Base-by-base conservation (phyloP, 2,113 vertebrate species). In the Neodon shergylaensis region DNA sequence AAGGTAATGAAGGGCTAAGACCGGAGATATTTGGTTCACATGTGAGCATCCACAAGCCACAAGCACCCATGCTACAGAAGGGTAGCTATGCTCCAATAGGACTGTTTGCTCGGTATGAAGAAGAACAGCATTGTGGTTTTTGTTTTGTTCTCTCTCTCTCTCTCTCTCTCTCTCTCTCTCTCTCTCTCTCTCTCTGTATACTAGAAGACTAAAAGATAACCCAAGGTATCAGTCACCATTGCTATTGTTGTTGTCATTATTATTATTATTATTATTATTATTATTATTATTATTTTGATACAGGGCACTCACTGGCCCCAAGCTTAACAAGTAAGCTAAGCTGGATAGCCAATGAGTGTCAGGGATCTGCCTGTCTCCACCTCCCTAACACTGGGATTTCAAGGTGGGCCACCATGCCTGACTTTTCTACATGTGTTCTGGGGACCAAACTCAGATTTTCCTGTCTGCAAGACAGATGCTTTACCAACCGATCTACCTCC, bases 1-100 rank as follows among this genome's bases (percentile, higher is more conserved):
- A 92, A 85, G 47, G 73, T 89, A 83, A 52, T 73, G 7, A 82
- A 88, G 79, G 31, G 65, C 73, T 66, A 91, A 86, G 11, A 93
- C 2, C 9, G 26, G 33, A 31, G 26, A 65, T 31, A 66, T 17
- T 8, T 14, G n/a, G 54, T 42, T n/a, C n/a, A 4, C 54, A 42
- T 1, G 16, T 9, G n/a, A 83, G 13, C 36, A 63, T 24, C 13
- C 39, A 39, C 12, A n/a, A 28, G 5, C 13, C 39, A 39, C 12
- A n/a, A 28, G 5, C 12, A 82, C 8, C 4, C 0, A 4, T 1
- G 21, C 39, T 73, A 65, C 0, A 65, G 77, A 88, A 47, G 31
- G 26, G 54, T 39, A 39, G 61, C 13, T 39, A 90, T 52, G 88
- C 68, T 33, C 36, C 13, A 47, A 72, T 7, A 49, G 58, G 3